Conservation (phyloP, 2,797 vertebrate species). For the Todus mexicanus region DNA sequence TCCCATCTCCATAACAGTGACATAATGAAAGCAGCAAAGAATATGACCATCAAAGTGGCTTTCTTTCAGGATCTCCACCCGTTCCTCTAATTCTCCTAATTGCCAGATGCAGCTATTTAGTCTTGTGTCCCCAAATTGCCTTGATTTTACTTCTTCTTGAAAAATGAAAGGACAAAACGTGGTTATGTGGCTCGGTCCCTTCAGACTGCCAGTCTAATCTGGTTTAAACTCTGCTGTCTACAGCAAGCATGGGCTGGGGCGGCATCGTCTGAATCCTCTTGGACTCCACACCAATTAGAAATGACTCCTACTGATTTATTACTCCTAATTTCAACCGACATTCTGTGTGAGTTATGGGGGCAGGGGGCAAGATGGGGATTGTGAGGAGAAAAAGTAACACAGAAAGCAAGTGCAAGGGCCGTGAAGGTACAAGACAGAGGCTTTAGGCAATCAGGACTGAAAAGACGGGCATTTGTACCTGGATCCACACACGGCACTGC, state of each 20-base stretch:
- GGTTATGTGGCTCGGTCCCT: neutral
- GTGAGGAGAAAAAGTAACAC: neutral
- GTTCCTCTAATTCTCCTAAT: neutral
- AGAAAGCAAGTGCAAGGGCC: neutral
- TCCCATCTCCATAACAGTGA: neutral
- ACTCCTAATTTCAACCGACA: neutral
- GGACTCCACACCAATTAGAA: neutral
- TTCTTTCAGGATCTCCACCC: neutral
- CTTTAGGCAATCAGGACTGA: neutral
- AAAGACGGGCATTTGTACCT: neutral
- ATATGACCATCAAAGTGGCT: neutral
- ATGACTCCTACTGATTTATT: neutral
- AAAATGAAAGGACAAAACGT: neutral
- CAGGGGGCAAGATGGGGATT: rapidly evolving
- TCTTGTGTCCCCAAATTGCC: neutral
- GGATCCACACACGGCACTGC: neutral
- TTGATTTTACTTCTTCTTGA: neutral
- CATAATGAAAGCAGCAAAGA: neutral
- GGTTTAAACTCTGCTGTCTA: neutral
- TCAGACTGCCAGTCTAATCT: neutral
- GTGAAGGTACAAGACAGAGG: neutral
- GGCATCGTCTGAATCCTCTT: neutral
- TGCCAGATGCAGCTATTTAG: neutral
- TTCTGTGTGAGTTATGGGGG: neutral
- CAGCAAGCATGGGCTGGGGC: neutral